Base-by-base conservation (phyloP, 2,113 vertebrate species). In the Ameiurus melas region DNA sequence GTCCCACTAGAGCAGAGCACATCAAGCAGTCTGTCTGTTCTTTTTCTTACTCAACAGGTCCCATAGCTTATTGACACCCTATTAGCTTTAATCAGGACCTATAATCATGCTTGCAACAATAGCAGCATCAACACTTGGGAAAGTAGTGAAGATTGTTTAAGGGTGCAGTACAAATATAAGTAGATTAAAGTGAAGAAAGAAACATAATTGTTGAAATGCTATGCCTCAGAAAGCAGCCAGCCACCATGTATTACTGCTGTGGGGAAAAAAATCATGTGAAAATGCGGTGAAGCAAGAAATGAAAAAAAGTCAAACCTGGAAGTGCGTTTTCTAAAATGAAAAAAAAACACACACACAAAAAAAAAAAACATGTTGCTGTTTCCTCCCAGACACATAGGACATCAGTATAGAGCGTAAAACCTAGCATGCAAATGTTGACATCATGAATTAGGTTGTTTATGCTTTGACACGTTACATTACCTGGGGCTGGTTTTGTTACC, bases 21-120 rank as follows among this genome's bases (percentile, higher is more conserved):
- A 70, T 92, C 81, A 90, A 60, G 85, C 85, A 71, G 55, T 90
- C 62, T 86, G 27, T 91, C 47, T 83, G 80, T 77, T 57, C 68
- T 83, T 81, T 86, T 70, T 85, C 75, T 5, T 60, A 55, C 64
- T 86, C 66, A 83, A 81, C 80, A 86, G n/a, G 83, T 89, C n/a
- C 89, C 87, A 90, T 71, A 85, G 64, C 53, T 57, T 90, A 62
- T 78, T 87, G 90, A 85, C 36, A 85, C 83, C n/a, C 47, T 81
- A 58, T 75, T 78, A 82, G 64, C 86, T 85, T 73, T 87, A 87
- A 77, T 87, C 80, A 83, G 83, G n/a, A 55, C 51, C 80, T 62
- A 75, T 88, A 85, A 81, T 88, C 66, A 90, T 68, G 55, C 78
- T 16, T 70, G 62, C 79, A 62, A 51, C 70, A 83, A 53, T 30